Evolutionary conservation across 2,888 invertebrate species (phyloP).

Genomic region (Digitonthophagus gazella): DNA sequence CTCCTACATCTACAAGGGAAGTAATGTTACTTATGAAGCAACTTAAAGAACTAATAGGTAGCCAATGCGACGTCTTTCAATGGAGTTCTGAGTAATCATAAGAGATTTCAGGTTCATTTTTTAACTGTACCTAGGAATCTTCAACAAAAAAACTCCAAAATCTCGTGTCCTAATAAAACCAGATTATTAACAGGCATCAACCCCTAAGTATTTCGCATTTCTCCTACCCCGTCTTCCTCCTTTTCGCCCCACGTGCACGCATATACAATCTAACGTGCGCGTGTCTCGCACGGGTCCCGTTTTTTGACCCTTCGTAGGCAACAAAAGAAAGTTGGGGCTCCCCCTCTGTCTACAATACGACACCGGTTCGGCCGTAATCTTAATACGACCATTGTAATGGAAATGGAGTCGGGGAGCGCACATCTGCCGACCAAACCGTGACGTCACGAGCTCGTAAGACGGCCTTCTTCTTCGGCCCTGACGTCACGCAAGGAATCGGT

Average conservation of each 20-base stretch:
- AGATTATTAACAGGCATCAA: background rate
- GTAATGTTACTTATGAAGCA: too few species aligned
- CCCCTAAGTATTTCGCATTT: background rate
- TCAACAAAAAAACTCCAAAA: too few species aligned
- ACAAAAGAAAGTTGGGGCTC: constrained; percentile 48
- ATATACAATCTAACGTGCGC: constrained; percentile 48
- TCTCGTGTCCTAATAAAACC: too few species aligned
- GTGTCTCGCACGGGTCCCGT: constrained; percentile 51
- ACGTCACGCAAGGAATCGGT: constrained; percentile 47
- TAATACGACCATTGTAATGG: constrained; percentile 51
- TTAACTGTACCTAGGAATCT: too few species aligned
- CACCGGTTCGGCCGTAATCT: constrained; percentile 49
- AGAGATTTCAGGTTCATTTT: too few species aligned
- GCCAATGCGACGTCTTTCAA: too few species aligned
- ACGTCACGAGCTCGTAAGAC: constrained; percentile 32
- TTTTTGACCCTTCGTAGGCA: constrained; percentile 47
- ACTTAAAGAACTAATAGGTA: too few species aligned
- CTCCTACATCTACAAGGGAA: too few species aligned
- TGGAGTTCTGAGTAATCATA: too few species aligned
- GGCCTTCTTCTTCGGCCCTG: constrained; percentile 34
- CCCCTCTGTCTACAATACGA: constrained; percentile 42
- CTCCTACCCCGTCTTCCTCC: background rate
- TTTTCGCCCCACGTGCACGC: constrained; percentile 23
- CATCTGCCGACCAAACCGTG: constrained; percentile 43
- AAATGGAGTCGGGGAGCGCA: constrained; percentile 41